A percentile compares a stretch with the other conserved stretches of the same genome.
phyloP scores from a whole-genome alignment of 2,113 vertebrate genomes.

The Euleptes europaea region DNA sequence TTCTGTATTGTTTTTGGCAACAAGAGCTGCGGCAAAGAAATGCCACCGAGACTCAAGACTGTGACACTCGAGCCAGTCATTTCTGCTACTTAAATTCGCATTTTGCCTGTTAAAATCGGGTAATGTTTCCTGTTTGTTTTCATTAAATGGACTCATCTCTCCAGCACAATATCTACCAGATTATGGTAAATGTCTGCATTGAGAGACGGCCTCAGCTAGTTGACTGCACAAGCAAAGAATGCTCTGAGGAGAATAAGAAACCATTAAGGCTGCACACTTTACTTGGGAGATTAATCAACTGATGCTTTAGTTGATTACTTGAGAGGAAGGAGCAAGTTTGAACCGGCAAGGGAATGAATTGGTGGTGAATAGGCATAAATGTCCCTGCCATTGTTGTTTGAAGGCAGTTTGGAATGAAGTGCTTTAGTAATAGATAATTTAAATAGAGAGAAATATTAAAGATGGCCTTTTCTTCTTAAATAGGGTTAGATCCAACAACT shows the following conservation, averaged over 20 bases:
- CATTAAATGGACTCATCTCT: conserved; percentile 52
- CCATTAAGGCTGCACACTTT: neutral
- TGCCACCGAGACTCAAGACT: conserved; percentile 33
- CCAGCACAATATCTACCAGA: conserved; percentile 14
- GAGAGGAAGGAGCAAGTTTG: neutral
- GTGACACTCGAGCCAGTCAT: conserved; percentile 23
- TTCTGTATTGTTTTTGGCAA: conserved; percentile 29
- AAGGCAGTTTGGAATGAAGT: neutral
- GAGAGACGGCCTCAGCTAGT: neutral
- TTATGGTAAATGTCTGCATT: conserved; percentile 17
- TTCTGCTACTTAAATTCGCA: conserved; percentile 47
- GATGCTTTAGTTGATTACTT: neutral
- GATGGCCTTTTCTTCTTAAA: too few relatives aligned
- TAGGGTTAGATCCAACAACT: too few relatives aligned
- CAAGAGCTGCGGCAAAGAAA: conserved; percentile 27
- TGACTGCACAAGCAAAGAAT: neutral
- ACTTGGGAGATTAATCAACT: neutral
- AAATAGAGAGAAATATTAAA: neutral
- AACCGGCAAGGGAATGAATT: neutral
- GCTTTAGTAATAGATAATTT: neutral
- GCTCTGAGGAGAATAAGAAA: neutral
- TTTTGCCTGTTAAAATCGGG: conserved; percentile 48
- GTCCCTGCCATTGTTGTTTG: neutral
- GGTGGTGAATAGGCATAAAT: neutral
- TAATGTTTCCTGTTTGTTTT: conserved; percentile 53